Evolutionary conservation across 2,797 vertebrate genomes (phyloP), one percentile per base, ranked within the genome.

Genomic region (Acipenser transmontanus): DNA sequence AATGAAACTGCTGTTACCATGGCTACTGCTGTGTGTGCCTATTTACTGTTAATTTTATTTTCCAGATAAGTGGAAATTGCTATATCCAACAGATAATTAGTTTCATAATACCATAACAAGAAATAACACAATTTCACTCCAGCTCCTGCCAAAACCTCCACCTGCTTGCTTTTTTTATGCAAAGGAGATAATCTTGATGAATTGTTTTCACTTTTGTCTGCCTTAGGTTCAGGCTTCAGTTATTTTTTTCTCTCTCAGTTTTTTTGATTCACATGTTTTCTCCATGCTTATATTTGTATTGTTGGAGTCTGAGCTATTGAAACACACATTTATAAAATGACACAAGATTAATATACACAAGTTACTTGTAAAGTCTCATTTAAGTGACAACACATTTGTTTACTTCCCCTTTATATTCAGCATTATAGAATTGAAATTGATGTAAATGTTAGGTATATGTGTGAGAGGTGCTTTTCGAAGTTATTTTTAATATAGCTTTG

Each of bases 11-110:
- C 63, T 66, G 64, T 71, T 68, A 63, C 64, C 49, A 72, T 64
- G 34, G 34, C 34, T 62, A 64, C 54, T 49, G 56, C 57, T 20
- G 34, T 57, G 50, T 65, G 61, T 70, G 68, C 20, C 66, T 66
- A 60, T 72, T 65, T 67, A 52, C 63, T 54, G 47, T 69, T 65
- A 65, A 59, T 67, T 67, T 63, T 61, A 67, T 61, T 57, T 57
- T 67, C 20, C 62, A 67, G 57, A 62, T 62, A 50, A 62, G 62
- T 67, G 65, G 59, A 72, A 70, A 69, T 70, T 65, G 65, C 59
- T 70, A 20, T 65, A 68, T 72, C 59, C 59, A 60, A 54, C n/a
- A 71, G 66, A 54, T 72, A 67, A 72, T 70, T 70, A 59, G 62
- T 68, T 70, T 63, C 69, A 66, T 65, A 57, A 68, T 59, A 62